A percentile compares a stretch with the other conserved stretches of the same genome.
These are phyloP conservation scores for Hoplostethus mediterraneus DNA, from an alignment of 2,797 vertebrate genomes.

Conservation along the genomic window DNA sequence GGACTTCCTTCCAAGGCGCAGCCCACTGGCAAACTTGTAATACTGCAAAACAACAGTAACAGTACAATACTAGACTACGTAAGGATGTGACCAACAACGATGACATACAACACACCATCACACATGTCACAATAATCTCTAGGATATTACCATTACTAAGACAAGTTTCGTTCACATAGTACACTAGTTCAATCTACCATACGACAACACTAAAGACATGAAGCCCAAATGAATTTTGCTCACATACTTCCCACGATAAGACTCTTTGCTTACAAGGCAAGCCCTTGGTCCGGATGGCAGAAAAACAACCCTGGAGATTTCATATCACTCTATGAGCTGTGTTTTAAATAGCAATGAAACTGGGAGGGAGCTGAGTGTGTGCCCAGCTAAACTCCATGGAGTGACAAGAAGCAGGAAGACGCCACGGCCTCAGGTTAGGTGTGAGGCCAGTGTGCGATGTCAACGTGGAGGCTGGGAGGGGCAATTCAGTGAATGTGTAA, in stretches of 20 bases:
- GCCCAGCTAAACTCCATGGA: not conserved
- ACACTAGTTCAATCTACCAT: not conserved
- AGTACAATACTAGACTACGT: too few relatives aligned
- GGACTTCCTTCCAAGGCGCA: not conserved
- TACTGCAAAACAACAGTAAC: not conserved
- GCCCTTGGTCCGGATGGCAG: not conserved
- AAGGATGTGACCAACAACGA: not conserved
- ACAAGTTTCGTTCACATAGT: not conserved
- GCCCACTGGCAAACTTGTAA: not conserved
- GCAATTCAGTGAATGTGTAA: slow-evolving; percentile 5
- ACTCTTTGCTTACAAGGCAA: not conserved
- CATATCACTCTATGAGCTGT: not conserved
- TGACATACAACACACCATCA: not conserved
- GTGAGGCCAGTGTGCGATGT: slow-evolving; percentile 11
- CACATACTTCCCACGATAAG: slow-evolving; percentile 43
- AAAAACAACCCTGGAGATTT: not conserved
- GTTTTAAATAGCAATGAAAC: not conserved
- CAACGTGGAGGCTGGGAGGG: slow-evolving; percentile 60
- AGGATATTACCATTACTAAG: not conserved
- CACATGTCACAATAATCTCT: not conserved
- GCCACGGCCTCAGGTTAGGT: fast-evolving
- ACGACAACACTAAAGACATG: not conserved
- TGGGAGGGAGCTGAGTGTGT: not conserved
- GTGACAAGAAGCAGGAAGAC: slow-evolving; percentile 21
- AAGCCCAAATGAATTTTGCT: slow-evolving; percentile 12